A percentile compares a stretch with the other conserved stretches of the same genome.
Conservation (phyloP, 2,888 invertebrate species). For the Amphipoea oculea region DNA sequence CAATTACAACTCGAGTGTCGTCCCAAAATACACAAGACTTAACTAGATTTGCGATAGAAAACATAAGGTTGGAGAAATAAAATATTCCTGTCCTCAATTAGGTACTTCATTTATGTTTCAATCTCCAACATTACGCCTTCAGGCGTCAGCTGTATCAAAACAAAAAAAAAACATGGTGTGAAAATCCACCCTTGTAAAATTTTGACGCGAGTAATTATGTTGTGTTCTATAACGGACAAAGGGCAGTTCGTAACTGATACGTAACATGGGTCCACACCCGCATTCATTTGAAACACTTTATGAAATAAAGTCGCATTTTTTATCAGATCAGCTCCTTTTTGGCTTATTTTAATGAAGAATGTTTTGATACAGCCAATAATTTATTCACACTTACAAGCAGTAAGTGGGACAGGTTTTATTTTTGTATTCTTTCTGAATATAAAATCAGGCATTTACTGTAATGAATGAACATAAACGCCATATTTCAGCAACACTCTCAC, state of each 20-base stretch:
- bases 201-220: conserved; percentile 50
- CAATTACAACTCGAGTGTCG: neutral
- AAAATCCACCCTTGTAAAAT: conserved; percentile 34
- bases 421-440: conserved; percentile 27
- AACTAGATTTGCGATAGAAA: neutral
- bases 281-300: conserved; percentile 61
- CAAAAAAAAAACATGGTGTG: conserved; percentile 12
- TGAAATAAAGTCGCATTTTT: conserved; percentile 49
- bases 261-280: conserved; percentile 67
- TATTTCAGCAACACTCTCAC: neutral
- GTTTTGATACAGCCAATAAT: conserved; percentile 29
- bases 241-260: conserved; percentile 66
- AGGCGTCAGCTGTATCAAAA: conserved; percentile 9
- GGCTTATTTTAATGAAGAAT: conserved; percentile 29
- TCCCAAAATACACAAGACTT: neutral
- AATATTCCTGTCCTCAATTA: neutral
- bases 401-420: conserved; percentile 21
- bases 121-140: neutral
- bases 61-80: neutral
- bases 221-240: conserved; percentile 57
- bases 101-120: neutral
- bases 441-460: conserved; percentile 26
- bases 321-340: conserved; percentile 31
- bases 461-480: conserved; percentile 20
- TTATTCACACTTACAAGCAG: conserved; percentile 27